Evolutionary conservation across 2,797 vertebrate species (phyloP).

Genomic region (Anniella stebbinsi): DNA sequence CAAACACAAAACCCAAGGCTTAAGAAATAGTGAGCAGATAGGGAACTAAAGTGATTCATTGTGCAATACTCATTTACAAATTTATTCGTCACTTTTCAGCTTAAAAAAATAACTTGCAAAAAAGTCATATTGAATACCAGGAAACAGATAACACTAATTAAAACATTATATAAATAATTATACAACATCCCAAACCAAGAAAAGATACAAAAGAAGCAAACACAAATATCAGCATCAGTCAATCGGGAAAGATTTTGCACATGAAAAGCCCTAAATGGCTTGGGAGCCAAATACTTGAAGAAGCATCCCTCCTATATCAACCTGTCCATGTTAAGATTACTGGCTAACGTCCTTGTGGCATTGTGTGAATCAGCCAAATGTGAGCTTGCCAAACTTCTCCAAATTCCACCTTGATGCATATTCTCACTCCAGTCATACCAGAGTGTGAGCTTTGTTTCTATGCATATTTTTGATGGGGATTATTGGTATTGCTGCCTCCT

Average conservation of each 20-base stretch:
- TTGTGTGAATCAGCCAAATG: too few relatives aligned
- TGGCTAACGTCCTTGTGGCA: too few relatives aligned
- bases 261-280: background rate
- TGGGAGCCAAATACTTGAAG: background rate
- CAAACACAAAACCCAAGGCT: constrained; percentile 20
- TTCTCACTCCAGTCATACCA: too few relatives aligned
- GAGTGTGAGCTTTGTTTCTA: too few relatives aligned
- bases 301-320: background rate
- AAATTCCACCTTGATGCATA: too few relatives aligned
- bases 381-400: too few relatives aligned
- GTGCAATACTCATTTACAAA: constrained; percentile 1
- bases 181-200: background rate
- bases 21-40: constrained; percentile 23
- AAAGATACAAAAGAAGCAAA: background rate
- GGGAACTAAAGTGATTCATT: constrained; percentile 3
- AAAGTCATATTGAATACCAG: background rate
- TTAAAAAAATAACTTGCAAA: background rate
- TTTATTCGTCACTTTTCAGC: constrained; percentile 14
- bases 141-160: background rate
- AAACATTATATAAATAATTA: background rate
- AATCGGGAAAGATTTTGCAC: background rate
- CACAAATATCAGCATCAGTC: background rate
- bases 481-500: too few relatives aligned
- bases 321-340: background rate
- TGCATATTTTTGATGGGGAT: too few relatives aligned